Evolutionary conservation across 1,140 invertebrate genomes (phyloP), one percentile per base, ranked within the genome.

Genomic region (Berghia stephanieae): DNA sequence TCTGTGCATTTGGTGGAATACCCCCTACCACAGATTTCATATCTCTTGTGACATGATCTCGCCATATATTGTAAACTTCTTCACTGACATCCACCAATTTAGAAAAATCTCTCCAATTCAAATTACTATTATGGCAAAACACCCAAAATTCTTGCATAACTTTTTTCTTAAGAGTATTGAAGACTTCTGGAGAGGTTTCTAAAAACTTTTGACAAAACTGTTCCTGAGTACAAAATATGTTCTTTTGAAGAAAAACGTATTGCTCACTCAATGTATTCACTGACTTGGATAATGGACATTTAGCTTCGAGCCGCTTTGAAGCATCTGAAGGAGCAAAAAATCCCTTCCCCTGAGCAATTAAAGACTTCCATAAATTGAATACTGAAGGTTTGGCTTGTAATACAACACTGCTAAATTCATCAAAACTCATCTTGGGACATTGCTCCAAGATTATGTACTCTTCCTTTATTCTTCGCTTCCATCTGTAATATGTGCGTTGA

Each of bases 371-470:
- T 57, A 72, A 70, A 21, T 46, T 21, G 71, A 80, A 82, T 3
- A 82, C 78, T 44, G 77, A 60, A 27, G 78, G 72, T 66, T 78
- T 80, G 8, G 79, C 81, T 24, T 82, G 81, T 3, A 78, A 70
- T 13, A 80, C 66, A 78, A 63, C 63, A 18, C 60, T 66, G 57
- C 76, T 76, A 42, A 80, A 82, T 46, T 82, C 72, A 5, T 70
- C 49, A 52, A 77, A 82, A 34, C 63, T 80, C 73, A 79, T 68
- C n/a, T 71, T 36, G 34, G 81, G 78, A 73, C 77, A 72, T 66
- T 82, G 81, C 60, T 82, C 81, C 36, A 82, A 55, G 57, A 78
- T 76, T 21, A 82, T 80, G 63, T 72, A 80, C 74, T 82, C 78
- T 34, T 82, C 81, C 40, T 82, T 82, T 38, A 82, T 80, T 10